A percentile compares a stretch with the other conserved stretches of the same genome.
Conservation (phyloP, 1,140 invertebrate genomes). For the Bombus huntii region DNA sequence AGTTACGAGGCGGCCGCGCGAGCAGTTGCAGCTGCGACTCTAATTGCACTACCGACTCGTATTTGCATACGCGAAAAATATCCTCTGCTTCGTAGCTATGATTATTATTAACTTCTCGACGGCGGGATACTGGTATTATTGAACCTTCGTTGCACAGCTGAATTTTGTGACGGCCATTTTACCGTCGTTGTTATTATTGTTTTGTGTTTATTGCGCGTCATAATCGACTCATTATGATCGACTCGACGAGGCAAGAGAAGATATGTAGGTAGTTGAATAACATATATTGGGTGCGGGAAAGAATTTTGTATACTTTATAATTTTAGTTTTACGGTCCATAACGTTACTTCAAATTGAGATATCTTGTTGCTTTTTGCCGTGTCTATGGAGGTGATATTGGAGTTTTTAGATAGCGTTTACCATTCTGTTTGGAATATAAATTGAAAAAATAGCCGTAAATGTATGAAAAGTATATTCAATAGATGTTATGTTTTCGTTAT, state of each 20-base stretch:
- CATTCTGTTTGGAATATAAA: not conserved
- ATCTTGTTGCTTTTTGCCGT: not conserved
- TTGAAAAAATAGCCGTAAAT: not conserved
- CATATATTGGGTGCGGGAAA: not conserved
- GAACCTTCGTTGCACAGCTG: too few species aligned
- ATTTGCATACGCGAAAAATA: slow-evolving; percentile 78
- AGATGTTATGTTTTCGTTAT: too few species aligned
- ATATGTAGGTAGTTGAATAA: not conserved
- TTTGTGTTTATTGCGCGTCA: not conserved
- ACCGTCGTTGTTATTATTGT: not conserved
- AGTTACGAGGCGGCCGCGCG: slow-evolving; percentile 72
- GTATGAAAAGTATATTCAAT: too few species aligned
- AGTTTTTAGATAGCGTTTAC: not conserved
- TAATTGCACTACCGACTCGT: slow-evolving; percentile 74
- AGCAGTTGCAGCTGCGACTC: slow-evolving; percentile 74
- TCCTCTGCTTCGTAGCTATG: slow-evolving; percentile 52
- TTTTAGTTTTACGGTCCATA: not conserved
- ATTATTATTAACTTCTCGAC: slow-evolving; percentile 48
- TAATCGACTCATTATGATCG: not conserved
- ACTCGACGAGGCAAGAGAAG: too few species aligned
- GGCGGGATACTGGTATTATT: not conserved
- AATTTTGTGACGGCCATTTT: not conserved
- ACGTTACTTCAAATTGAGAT: not conserved
- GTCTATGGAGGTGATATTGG: not conserved
- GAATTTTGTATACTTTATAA: too few species aligned